phyloP scores from a whole-genome alignment of 2,797 vertebrate species.

The Pantherophis vulpinus region DNA sequence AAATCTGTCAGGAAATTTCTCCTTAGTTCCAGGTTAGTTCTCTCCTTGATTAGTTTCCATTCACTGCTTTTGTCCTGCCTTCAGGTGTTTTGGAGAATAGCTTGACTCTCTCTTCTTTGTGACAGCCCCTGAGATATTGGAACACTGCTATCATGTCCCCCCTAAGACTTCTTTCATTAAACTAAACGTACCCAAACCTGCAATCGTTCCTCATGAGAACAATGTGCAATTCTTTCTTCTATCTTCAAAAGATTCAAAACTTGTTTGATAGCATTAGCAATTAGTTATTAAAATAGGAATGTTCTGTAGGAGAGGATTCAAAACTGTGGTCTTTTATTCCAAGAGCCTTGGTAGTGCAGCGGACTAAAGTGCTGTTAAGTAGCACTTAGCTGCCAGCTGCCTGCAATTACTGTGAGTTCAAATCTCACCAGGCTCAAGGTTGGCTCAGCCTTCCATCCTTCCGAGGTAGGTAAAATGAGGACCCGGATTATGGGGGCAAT shows the following conservation, averaged over 20 bases:
- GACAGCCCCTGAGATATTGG: too few relatives aligned
- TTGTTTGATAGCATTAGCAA: not conserved
- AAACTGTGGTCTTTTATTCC: not conserved
- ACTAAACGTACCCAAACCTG: not conserved
- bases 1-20: not conserved
- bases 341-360: too few relatives aligned
- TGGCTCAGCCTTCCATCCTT: too few relatives aligned
- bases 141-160: not conserved
- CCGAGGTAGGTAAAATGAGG: too few relatives aligned
- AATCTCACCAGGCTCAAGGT: too few relatives aligned
- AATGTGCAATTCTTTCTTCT: not conserved
- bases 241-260: not conserved
- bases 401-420: too few relatives aligned
- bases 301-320: not conserved
- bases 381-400: too few relatives aligned
- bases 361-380: too few relatives aligned
- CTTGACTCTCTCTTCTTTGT: not conserved
- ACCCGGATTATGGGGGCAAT: too few relatives aligned
- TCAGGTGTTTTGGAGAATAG: not conserved
- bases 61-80: not conserved
- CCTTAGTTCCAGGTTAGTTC: not conserved
- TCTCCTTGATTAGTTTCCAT: not conserved
- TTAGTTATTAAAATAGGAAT: slow-evolving; percentile 1
- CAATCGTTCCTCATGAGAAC: not conserved
- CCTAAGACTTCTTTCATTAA: not conserved